Base-by-base conservation (phyloP, 2,888 invertebrate species). In the Nezara viridula region DNA sequence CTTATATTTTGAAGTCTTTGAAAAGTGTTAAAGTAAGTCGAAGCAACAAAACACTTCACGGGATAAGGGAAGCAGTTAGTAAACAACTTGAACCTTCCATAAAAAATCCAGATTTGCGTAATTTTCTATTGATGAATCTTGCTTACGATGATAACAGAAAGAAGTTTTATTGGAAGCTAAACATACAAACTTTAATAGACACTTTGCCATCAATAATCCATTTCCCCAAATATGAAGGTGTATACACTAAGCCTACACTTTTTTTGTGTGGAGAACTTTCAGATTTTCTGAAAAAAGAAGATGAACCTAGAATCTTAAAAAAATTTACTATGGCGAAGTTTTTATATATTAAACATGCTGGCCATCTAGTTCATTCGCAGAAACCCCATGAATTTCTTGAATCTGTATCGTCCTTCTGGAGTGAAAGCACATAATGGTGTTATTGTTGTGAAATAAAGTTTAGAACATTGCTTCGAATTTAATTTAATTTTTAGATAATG, bases 321-420 rank as follows among this genome's bases (percentile, higher is more conserved):
- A 93, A 96, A 89, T 98, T 98, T 92, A 96, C 97, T 0, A 93
- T 94, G 19, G 96, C 96, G 0, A 93, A 95, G 91, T 94, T 98
- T 92, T 92, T 94, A 85, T 96, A 95, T 37, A 88, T 90, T 87
- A 94, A 95, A 88, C 96, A 96, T 55, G 97, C 98, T 7, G 98
- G 98, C 0, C 99, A 99, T 93, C 97, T 98, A 96, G 95, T 98
- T 0, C 99, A 99, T 92, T 96, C 97, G 91, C 98, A 99, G 90
- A 96, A 98, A 92, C 98, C 98, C 0, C 93, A 94, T 14, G 95
- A 96, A 91, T 98, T 98, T 93, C 92, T 97, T 47, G 94, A 95
- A 87, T 91, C 94, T 87, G 94, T 95, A 50, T n/a, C 81, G 6
- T n/a, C 81, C 0, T 81, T 81, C 44, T 81, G 40, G 81, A 81